Evolutionary conservation across 2,888 invertebrate species (phyloP).

Genomic region (Ophioninae sp.): DNA sequence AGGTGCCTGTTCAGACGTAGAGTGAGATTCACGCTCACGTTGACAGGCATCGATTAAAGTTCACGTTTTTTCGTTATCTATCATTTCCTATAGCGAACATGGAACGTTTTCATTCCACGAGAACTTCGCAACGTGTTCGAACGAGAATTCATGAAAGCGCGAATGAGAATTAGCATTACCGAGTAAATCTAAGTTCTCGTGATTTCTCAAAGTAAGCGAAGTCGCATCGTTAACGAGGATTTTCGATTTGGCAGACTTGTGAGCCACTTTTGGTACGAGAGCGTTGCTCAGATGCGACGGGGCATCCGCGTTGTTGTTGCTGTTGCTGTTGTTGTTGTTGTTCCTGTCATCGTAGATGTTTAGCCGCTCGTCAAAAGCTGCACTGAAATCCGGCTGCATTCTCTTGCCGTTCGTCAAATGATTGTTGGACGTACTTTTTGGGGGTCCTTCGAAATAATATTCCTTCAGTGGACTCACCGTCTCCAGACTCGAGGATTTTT

Average conservation of each 20-base stretch:
- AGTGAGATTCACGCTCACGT: no score
- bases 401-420: constrained; percentile 56
- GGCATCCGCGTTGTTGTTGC: constrained; percentile 39
- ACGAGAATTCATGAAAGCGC: background rate
- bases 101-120: background rate
- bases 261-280: constrained; percentile 59
- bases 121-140: background rate
- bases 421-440: constrained; percentile 55
- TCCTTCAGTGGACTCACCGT: constrained; percentile 54
- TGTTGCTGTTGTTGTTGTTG: constrained; percentile 57
- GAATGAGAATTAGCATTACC: constrained; percentile 36
- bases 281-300: constrained; percentile 58
- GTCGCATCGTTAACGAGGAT: constrained; percentile 60
- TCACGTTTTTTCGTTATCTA: no score
- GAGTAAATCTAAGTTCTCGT: constrained; percentile 56
- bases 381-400: constrained; percentile 45
- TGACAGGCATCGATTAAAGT: no score
- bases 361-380: constrained; percentile 48
- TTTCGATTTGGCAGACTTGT: constrained; percentile 65
- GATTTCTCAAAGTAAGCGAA: constrained; percentile 53
- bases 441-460: constrained; percentile 46
- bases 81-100: no score
- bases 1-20: background rate
- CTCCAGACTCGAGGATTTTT: constrained; percentile 50
- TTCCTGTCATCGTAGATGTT: constrained; percentile 60